Conservation (phyloP, 2,113 vertebrate genomes). For the Emberiza fucata region DNA sequence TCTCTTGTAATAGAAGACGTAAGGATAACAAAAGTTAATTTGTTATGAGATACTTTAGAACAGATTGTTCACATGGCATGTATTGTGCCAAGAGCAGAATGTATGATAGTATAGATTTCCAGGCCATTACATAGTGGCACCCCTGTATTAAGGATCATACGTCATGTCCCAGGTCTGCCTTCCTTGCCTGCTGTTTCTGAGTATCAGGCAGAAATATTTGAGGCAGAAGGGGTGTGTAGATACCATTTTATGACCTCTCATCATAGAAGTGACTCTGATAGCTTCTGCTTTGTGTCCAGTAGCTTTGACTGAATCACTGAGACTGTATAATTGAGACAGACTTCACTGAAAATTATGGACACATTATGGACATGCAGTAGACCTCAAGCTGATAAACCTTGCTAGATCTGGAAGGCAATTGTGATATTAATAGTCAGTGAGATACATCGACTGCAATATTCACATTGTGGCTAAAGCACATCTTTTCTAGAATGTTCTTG, state of each 20-base stretch:
- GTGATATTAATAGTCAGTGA: background rate
- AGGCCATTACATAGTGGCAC: background rate
- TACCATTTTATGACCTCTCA: background rate
- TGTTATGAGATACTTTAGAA: background rate
- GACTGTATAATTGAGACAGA: background rate
- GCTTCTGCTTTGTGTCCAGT: background rate
- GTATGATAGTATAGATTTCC: background rate
- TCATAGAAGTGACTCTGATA: background rate
- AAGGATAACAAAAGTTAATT: background rate
- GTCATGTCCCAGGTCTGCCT: background rate
- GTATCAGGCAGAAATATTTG: background rate
- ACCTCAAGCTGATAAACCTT: background rate
- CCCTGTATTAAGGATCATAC: background rate
- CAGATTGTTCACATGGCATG: background rate
- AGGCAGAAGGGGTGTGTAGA: rapidly evolving
- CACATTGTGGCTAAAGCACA: background rate
- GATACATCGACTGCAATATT: background rate
- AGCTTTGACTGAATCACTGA: background rate
- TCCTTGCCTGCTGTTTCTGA: background rate
- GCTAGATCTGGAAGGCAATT: background rate
- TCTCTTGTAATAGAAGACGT: background rate
- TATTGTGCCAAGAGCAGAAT: background rate
- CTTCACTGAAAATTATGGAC: background rate
- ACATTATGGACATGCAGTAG: rapidly evolving
- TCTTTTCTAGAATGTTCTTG: background rate